Conservation (phyloP, 2,888 invertebrate genomes). For the Chymomyza amoena region DNA sequence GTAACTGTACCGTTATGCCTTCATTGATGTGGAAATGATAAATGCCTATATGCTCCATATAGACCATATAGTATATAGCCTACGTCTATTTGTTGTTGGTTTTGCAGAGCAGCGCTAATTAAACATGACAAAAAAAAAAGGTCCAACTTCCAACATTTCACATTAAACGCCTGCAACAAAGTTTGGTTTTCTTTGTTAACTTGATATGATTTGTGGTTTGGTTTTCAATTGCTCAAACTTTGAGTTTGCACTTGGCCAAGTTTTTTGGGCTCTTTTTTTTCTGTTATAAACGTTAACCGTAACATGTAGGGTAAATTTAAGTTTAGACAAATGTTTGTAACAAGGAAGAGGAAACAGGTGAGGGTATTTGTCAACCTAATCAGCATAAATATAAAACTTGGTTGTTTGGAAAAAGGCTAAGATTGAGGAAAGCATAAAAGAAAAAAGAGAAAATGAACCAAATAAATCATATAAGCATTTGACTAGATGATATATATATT, state of each 20-base stretch:
- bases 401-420: too few relatives aligned
- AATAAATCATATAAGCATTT: too few relatives aligned
- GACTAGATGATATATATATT: too few relatives aligned
- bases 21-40: neutral
- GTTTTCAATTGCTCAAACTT: neutral
- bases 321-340: too few relatives aligned
- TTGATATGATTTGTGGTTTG: neutral
- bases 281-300: too few relatives aligned
- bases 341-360: too few relatives aligned
- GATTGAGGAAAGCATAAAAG: too few relatives aligned
- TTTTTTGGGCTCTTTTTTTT: neutral
- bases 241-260: neutral
- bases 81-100: neutral
- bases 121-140: neutral
- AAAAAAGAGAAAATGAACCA: too few relatives aligned
- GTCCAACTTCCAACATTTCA: neutral
- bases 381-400: too few relatives aligned
- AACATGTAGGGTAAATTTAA: too few relatives aligned
- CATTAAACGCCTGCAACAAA: conserved; percentile 16
- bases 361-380: too few relatives aligned
- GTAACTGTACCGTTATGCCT: neutral
- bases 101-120: neutral
- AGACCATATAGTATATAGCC: neutral
- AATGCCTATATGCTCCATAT: neutral
- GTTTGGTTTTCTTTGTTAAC: conserved; percentile 25